phyloP scores from a whole-genome alignment of 2,797 vertebrate species.

The Malurus leucopterus region DNA sequence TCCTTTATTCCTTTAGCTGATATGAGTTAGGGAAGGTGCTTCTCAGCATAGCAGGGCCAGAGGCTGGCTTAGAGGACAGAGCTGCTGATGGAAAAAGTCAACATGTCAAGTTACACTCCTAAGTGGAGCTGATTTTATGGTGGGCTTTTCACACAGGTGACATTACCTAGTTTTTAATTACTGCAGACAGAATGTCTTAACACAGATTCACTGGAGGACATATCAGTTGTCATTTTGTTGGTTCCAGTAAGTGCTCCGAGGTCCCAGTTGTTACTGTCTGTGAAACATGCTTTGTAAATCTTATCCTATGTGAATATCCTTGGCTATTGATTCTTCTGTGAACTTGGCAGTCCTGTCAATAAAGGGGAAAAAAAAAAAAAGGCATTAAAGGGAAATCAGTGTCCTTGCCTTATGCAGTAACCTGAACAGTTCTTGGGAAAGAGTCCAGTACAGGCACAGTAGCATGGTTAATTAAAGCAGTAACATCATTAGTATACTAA shows the following conservation, averaged over 20 bases:
- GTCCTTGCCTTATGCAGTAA: slow-evolving; percentile 38
- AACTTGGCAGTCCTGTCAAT: slow-evolving; percentile 47
- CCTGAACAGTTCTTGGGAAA: slow-evolving; percentile 29
- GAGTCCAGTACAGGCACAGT: neutral
- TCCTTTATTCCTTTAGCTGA: neutral
- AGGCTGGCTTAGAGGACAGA: slow-evolving; percentile 35
- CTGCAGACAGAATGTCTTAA: slow-evolving; percentile 53
- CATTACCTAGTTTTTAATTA: slow-evolving; percentile 61
- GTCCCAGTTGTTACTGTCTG: slow-evolving; percentile 47
- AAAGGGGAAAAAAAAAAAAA: neutral
- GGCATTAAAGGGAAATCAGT: slow-evolving; percentile 10
- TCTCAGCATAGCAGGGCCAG: neutral
- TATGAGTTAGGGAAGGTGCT: neutral
- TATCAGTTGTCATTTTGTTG: slow-evolving; percentile 62
- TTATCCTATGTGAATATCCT: slow-evolving; percentile 44
- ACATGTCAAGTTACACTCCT: slow-evolving; percentile 30
- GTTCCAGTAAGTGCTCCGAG: slow-evolving; percentile 52
- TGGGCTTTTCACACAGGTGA: slow-evolving; percentile 55
- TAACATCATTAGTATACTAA: slow-evolving; percentile 38
- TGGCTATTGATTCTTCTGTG: slow-evolving; percentile 46
- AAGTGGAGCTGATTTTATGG: slow-evolving; percentile 52
- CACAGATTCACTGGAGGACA: slow-evolving; percentile 55
- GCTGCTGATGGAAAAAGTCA: slow-evolving; percentile 50
- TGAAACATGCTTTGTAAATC: slow-evolving; percentile 49
- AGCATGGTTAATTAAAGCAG: slow-evolving; percentile 42